Base-by-base conservation (phyloP, 2,797 vertebrate genomes). In the Schizopygopsis malacanthus region DNA sequence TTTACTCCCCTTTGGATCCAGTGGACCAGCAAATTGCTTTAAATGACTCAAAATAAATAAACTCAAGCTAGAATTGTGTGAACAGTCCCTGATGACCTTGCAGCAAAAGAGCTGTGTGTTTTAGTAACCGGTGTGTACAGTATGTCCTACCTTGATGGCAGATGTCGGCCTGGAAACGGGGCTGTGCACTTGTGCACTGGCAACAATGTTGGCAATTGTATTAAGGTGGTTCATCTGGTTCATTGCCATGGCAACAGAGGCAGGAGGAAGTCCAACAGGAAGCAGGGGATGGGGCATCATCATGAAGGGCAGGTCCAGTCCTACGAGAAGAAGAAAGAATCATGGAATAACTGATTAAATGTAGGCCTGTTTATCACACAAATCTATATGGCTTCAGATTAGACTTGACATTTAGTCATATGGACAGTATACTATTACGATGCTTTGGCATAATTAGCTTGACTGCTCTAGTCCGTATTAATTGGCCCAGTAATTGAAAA, bases 191-290 rank as follows among this genome's bases (percentile, higher is more conserved):
- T 98, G 97, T 43, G 97, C 96, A 6, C 96, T 97, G 22, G 96
- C 97, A 15, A 97, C 97, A 97, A 98, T 98, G 94, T 98, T 98
- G 88, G 97, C 97, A 86, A 98, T 97, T 82, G 97, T 98, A 93
- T 94, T 98, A 92, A 99, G 97, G 92, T 99, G 98, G 94, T 97
- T 98, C 98, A 98, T 99, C 95, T 98, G 98, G 73, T 97, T 98
- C 97, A 99, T 98, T 84, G 97, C 98, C 98, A 98, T 98, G 88
- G 97, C 97, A 52, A 99, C 97, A 1, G 98, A 98, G 4, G 97
- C 97, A 0, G 97, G 97, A 88, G 98, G 97, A 92, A 98, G 94
- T 86, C 97, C 97, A 95, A 98, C 97, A 22, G 98, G 98, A 91
- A 99, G 96, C 89, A 99, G 94, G 33, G 97, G 97, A 92, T 99